Percentiles rank a stretch among this genome's conserved stretches.
phyloP scores from a whole-genome alignment of 2,888 invertebrate species.

The Chrysotoxum bicinctum region DNA sequence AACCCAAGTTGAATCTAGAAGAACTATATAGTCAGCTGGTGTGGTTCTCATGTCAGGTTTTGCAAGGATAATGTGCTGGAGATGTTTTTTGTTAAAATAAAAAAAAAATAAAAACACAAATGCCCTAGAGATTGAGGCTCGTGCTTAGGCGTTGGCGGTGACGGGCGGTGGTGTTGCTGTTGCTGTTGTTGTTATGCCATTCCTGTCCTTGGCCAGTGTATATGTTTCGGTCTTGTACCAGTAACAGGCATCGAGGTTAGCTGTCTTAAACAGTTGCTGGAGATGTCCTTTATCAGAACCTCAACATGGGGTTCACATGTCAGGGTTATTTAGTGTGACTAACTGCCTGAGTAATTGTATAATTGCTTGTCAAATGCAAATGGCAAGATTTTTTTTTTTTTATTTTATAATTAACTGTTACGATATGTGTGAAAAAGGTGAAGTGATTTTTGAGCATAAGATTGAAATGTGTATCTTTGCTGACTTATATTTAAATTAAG shows the following conservation, averaged over 20 bases:
- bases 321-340: constrained; percentile 37
- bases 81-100: constrained; percentile 37
- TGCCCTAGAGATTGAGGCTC: constrained; percentile 24
- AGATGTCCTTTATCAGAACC: constrained; percentile 4
- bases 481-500: too few species aligned
- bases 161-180: not conserved
- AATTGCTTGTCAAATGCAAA: constrained; percentile 48
- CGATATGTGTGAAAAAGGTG: not conserved
- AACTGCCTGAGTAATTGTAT: constrained; percentile 41
- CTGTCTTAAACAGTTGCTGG: constrained; percentile 29
- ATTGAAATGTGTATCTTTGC: not conserved
- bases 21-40: constrained; percentile 45
- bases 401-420: not conserved
- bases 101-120: not conserved
- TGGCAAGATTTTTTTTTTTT: not conserved
- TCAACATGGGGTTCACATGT: constrained; percentile 4
- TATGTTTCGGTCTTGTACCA: constrained; percentile 2
- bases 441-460: not conserved
- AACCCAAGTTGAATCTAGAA: constrained; percentile 7
- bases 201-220: not conserved
- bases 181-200: not conserved
- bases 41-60: constrained; percentile 63
- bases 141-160: not conserved
- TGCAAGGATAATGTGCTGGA: constrained; percentile 59
- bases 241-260: constrained; percentile 47